phyloP scores from a whole-genome alignment of 2,888 invertebrate genomes.

The Tribolium freemani region DNA sequence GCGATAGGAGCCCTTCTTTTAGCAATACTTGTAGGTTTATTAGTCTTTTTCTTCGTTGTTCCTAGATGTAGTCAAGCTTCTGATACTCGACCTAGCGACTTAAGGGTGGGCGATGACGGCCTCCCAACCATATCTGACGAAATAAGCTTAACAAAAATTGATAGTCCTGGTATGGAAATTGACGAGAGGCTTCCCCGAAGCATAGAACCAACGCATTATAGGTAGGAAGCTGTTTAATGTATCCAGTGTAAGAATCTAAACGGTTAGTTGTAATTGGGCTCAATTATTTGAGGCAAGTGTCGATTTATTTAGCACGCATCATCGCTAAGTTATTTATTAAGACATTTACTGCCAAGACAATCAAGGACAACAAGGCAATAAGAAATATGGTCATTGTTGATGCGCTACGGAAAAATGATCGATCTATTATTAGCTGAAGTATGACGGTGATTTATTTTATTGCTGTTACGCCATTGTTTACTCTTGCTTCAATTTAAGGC shows the following conservation, averaged over 20 bases:
- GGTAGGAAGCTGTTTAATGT: conserved; percentile 51
- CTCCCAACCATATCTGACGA: conserved; percentile 26
- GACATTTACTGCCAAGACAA: neutral
- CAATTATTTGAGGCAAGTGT: neutral
- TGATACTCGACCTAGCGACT: conserved; percentile 15
- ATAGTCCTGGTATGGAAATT: conserved; percentile 40
- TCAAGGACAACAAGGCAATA: neutral
- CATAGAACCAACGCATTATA: conserved; percentile 62
- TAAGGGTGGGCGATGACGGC: conserved; percentile 12
- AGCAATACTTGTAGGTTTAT: conserved; percentile 62
- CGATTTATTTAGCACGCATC: neutral
- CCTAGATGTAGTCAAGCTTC: conserved; percentile 56
- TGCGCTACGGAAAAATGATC: neutral
- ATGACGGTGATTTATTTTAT: neutral
- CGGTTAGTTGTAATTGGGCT: too few species aligned
- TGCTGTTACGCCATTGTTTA: neutral
- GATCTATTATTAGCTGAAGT: neutral
- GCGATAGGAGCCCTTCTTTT: conserved; percentile 63
- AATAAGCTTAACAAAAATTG: neutral
- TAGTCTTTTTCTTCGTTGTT: conserved; percentile 63
- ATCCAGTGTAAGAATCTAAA: neutral
- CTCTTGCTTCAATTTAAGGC: neutral
- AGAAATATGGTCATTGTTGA: neutral
- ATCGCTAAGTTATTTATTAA: neutral
- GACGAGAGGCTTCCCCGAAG: conserved; percentile 61